These are phyloP conservation scores for Colius striatus DNA, from an alignment of 2,113 vertebrate genomes.

Conservation along the genomic window DNA sequence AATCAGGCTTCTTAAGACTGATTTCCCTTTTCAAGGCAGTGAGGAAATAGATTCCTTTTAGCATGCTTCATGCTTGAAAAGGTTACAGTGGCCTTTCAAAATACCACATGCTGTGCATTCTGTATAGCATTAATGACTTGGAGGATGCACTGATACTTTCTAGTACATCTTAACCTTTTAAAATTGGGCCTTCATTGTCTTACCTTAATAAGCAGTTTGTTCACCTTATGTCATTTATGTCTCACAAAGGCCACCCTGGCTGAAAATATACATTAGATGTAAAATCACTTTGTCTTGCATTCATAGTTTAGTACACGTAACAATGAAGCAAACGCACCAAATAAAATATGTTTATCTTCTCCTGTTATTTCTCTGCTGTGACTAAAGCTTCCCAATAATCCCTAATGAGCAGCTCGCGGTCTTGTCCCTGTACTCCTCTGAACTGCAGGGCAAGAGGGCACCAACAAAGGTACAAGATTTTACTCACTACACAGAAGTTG, in stretches of 20 bases:
- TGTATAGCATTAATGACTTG: conserved; percentile 77
- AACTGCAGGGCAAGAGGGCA: not conserved
- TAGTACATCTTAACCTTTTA: conserved; percentile 83
- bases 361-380: not conserved
- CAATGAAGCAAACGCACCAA: not conserved
- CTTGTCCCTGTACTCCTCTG: not conserved
- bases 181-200: conserved; percentile 80
- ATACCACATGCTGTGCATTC: conserved; percentile 78
- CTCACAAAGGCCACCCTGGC: conserved; percentile 73
- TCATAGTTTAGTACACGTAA: not conserved
- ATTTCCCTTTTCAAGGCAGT: conserved; percentile 69
- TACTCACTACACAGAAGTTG: conserved; percentile 39
- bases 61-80: conserved; percentile 79
- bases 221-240: conserved; percentile 77
- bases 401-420: not conserved
- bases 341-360: not conserved
- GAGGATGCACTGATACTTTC: conserved; percentile 75
- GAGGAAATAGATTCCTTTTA: conserved; percentile 79
- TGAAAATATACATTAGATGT: conserved; percentile 57
- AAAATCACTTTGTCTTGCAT: conserved; percentile 35
- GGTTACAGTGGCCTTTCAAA: conserved; percentile 86
- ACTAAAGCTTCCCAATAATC: not conserved
- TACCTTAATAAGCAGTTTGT: conserved; percentile 85
- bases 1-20: conserved; percentile 70
- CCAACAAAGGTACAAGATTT: not conserved